Evolutionary conservation across 2,888 invertebrate genomes (phyloP), one percentile per base, ranked within the genome.

Genomic region (Leucophenga montana): DNA sequence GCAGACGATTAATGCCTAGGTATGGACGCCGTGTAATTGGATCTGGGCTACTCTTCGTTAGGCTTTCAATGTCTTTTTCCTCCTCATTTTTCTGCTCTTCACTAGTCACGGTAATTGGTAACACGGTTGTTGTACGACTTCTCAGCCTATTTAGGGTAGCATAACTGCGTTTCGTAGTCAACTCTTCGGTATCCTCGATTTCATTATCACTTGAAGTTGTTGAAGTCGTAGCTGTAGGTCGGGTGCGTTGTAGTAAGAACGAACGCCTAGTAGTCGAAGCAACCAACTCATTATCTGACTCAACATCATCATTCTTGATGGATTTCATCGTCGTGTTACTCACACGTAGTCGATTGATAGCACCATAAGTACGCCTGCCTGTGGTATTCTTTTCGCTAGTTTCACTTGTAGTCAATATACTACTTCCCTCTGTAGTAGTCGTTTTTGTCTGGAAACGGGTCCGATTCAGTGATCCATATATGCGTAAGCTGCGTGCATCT

Each of bases 381-480:
- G 66, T 69, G 8, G 73, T 22, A 46, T 67, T 48, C 0, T 54
- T 5, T 1, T 61, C 56, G 2, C 53, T 61, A 0, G 46, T 20
- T 13, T 67, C 62, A 13, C 67, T 18, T 33, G 31, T 65, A 16
- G 68, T 69, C 27, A 71, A 48, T 13, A 27, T 31, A 39, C 8
- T 39, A 39, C 39, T 8, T 22, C 48, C 50, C 39, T 16, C 39
- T 18, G 16, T 13, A 18, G 61, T 18, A 11, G 53, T 54, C 9
- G 53, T 66, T 0, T 20, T 68, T 16, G 33, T 39, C 11, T 39
- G 39, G 1, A 39, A 3, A 16, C 57, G 69, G 8, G 71, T 74
- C 0, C 75, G 77, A 70, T 77, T 78, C 0, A 76, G 16, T 56
- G 64, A 73, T 0, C 74, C 67, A 50, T 78, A 79, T 0, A 64